Evolutionary conservation across 2,797 vertebrate species (phyloP).

Genomic region (Urosaurus nigricauda): DNA sequence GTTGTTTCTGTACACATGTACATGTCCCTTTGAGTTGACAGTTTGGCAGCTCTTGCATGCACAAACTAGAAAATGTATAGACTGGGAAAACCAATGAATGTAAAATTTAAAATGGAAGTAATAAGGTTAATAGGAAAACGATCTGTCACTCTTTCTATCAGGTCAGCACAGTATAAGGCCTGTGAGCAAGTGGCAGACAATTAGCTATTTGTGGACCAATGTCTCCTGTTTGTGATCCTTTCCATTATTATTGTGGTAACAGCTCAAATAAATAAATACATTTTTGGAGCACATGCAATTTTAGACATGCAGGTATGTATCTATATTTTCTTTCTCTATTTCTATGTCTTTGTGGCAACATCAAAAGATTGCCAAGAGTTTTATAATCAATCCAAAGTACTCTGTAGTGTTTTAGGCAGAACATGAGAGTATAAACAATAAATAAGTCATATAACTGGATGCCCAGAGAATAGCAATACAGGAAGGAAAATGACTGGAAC

Average conservation of each 20-base stretch:
- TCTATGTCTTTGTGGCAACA: neutral
- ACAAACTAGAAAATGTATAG: neutral
- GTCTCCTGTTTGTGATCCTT: neutral
- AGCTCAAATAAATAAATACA: neutral
- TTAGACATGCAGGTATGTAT: neutral
- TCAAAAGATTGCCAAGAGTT: neutral
- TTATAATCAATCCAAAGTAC: neutral
- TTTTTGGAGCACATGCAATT: neutral
- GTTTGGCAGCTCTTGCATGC: neutral
- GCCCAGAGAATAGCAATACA: neutral
- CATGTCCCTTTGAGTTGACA: neutral
- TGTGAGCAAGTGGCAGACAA: neutral
- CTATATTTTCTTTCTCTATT: neutral
- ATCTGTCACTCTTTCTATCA: neutral
- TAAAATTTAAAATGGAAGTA: neutral
- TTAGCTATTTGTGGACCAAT: neutral
- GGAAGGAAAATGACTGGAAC: neutral
- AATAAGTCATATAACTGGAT: neutral
- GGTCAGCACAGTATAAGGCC: neutral
- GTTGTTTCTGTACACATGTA: neutral
- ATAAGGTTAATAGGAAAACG: neutral
- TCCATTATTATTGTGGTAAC: neutral
- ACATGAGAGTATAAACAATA: neutral
- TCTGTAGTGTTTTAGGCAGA: neutral
- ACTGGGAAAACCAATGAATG: neutral